Base-by-base conservation (phyloP, 2,888 invertebrate genomes). In the Tridacna crocea region DNA sequence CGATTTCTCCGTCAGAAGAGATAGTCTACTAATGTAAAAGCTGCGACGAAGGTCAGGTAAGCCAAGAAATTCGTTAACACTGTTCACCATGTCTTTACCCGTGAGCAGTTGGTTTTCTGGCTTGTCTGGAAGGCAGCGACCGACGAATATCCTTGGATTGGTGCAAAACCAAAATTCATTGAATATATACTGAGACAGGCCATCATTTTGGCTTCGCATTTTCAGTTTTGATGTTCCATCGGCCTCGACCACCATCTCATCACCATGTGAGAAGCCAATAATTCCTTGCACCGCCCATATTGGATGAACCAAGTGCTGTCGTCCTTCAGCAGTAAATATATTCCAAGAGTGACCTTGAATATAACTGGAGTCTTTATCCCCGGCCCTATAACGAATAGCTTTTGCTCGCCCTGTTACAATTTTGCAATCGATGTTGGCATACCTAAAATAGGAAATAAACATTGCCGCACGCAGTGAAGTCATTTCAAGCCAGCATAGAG, bases 111-210 rank as follows among this genome's bases (percentile, higher is more conserved):
- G 80, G 72, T 65, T 22, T 27, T 77, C 46, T 17, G 58, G 27
- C 19, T 77, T 46, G 26, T 81, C 73, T 17, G 81, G 77, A 22
- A 77, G 63, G 66, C 77, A 81, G 19, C 77, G 48, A 19, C 27
- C 73, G 8, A 74, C 81, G 61, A 77, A 81, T 48, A 81, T 55
- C 60, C 77, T 74, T 1, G 81, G 81, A 17, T 68, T 47, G n/a
- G 74, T 74, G 24, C 81, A 81, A 51, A 81, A 81, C 81, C 81
- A 81, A 73, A 77, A 81, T 13, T 81, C 77, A 17, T 81, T 70
- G 51, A 81, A 55, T 48, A 48, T 22, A 17, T 73, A 77, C 11
- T 55, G 63, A n/a, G 66, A 26, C 2, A 8, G 47, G 19, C 80
- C 80, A 24, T 27, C 26, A 27, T 17, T 63, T 24, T 72, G 46